These are phyloP conservation scores for Entomobrya multifasciata DNA, from an alignment of 2,888 invertebrate species.

Conservation along the genomic window DNA sequence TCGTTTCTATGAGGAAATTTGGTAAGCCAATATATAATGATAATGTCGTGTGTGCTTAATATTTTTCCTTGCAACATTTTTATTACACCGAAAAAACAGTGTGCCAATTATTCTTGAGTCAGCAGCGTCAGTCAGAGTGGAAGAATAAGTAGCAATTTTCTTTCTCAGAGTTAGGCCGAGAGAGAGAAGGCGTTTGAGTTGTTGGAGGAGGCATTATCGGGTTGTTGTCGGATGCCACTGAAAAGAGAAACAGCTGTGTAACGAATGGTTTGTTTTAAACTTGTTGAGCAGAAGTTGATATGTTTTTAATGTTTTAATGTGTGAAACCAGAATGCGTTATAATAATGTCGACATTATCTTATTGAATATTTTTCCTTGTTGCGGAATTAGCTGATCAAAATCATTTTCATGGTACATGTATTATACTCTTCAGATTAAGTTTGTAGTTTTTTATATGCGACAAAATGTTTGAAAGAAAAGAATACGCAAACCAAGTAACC, in stretches of 20 bases:
- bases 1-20: slow-evolving; percentile 48
- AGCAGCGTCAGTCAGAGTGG: not conserved
- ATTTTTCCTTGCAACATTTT: not conserved
- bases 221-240: slow-evolving; percentile 31
- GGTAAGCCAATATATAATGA: slow-evolving; percentile 14
- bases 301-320: not conserved
- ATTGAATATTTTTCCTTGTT: not conserved
- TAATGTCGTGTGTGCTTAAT: not conserved
- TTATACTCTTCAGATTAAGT: too few species aligned
- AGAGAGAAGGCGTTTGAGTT: not conserved
- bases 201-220: slow-evolving; percentile 17
- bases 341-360: slow-evolving; percentile 3
- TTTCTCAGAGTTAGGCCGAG: slow-evolving; percentile 9
- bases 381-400: not conserved
- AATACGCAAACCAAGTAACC: too few species aligned
- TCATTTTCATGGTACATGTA: not conserved
- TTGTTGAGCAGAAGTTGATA: slow-evolving; percentile 47
- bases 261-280: slow-evolving; percentile 62
- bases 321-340: not conserved
- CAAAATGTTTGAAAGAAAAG: too few species aligned
- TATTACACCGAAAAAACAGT: slow-evolving; percentile 29
- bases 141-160: not conserved
- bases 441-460: too few species aligned
- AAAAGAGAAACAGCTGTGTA: slow-evolving; percentile 65
- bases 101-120: slow-evolving; percentile 34